Evolutionary conservation across 2,113 vertebrate genomes (phyloP).

Genomic region (Odobenus rosmarus): DNA sequence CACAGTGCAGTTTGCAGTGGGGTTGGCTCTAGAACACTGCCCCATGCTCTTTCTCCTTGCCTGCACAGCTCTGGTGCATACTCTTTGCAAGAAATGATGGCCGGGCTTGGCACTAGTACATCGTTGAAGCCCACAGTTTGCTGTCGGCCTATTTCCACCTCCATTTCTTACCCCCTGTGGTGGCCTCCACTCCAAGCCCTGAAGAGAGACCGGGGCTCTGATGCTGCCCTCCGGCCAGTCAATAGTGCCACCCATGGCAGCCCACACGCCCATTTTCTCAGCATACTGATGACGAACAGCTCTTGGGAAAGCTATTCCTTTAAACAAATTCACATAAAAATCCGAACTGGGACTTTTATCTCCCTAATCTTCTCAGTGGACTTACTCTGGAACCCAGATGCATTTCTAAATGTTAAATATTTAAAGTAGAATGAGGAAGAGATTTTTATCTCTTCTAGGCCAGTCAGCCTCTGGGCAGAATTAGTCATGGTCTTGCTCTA

Average conservation of each 20-base stretch:
- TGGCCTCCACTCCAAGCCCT: not conserved
- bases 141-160: not conserved
- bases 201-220: not conserved
- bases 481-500: slow-evolving; percentile 8
- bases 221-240: no score
- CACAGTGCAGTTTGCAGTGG: not conserved
- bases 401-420: slow-evolving; percentile 51
- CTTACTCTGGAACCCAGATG: slow-evolving; percentile 45
- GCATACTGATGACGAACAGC: not conserved
- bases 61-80: not conserved
- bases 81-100: not conserved
- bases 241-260: no score
- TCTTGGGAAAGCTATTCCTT: slow-evolving; percentile 17
- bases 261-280: not conserved
- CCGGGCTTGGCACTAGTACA: no score
- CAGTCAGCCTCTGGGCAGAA: not conserved
- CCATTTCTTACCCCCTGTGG: not conserved
- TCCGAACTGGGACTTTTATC: not conserved
- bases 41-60: not conserved
- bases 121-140: not conserved
- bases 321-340: slow-evolving; percentile 14
- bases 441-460: slow-evolving; percentile 18
- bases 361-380: not conserved
- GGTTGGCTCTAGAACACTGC: not conserved
- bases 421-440: slow-evolving; percentile 44